A percentile compares a stretch with the other conserved stretches of the same genome.
Evolutionary conservation across 2,888 invertebrate genomes (phyloP).

Genomic region (Apomyelois bistriatella): DNA sequence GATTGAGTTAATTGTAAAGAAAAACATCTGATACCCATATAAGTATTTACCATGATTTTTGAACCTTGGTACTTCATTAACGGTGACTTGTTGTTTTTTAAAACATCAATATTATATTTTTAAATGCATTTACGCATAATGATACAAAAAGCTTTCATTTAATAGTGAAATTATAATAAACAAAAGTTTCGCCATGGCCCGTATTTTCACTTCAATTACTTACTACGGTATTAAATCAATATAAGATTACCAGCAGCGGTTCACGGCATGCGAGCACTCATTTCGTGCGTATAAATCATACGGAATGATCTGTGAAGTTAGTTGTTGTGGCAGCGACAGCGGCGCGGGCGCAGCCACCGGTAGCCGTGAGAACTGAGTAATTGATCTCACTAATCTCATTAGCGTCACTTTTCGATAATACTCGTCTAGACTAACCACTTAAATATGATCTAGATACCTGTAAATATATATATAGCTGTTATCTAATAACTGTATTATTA

Average conservation of each 20-base stretch:
- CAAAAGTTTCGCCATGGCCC: neutral
- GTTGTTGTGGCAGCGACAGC: constrained; percentile 24
- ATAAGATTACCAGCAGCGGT: neutral
- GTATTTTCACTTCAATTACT: constrained; percentile 16
- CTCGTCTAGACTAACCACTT: constrained; percentile 45
- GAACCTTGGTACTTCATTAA: too few relatives aligned
- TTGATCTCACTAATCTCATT: constrained; percentile 70
- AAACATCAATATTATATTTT: too few relatives aligned
- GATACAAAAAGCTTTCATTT: neutral
- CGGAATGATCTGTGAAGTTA: constrained; percentile 16
- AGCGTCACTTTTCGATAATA: constrained; percentile 43
- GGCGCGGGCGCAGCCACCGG: constrained; percentile 27
- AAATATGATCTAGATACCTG: constrained; percentile 17
- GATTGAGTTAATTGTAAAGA: too few relatives aligned
- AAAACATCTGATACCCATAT: too few relatives aligned
- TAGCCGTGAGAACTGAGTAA: constrained; percentile 67
- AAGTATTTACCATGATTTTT: too few relatives aligned
- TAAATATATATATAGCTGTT: neutral
- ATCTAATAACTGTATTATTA: constrained; percentile 37
- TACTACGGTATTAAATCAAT: constrained; percentile 4
- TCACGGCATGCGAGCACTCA: constrained; percentile 8
- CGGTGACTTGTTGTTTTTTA: too few relatives aligned
- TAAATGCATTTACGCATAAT: too few relatives aligned
- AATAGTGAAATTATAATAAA: neutral
- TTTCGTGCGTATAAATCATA: constrained; percentile 14